Evolutionary conservation across 2,797 vertebrate species (phyloP).

Genomic region (Serranus cabrilla): DNA sequence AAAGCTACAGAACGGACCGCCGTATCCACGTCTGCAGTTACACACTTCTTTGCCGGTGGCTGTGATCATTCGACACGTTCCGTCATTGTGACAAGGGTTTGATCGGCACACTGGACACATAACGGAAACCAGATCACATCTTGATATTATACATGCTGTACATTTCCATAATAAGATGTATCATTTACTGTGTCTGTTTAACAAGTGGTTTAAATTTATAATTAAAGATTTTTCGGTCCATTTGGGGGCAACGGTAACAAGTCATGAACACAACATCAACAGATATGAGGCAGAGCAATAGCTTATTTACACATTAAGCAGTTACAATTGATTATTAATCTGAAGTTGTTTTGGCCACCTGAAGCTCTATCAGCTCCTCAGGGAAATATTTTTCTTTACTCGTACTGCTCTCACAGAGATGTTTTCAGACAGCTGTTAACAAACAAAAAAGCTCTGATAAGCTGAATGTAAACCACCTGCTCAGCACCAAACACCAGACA

Average conservation of each 20-base stretch:
- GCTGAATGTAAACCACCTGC: background rate
- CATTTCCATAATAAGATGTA: background rate
- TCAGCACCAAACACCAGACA: background rate
- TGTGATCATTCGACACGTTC: constrained; percentile 87
- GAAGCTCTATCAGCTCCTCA: background rate
- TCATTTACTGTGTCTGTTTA: background rate
- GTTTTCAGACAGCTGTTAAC: background rate
- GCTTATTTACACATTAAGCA: too few relatives aligned
- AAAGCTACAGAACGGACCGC: constrained; percentile 88
- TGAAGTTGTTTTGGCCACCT: too few relatives aligned
- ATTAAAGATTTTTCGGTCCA: background rate
- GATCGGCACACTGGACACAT: constrained; percentile 85
- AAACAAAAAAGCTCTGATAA: background rate
- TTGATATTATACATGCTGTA: background rate
- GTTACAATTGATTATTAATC: too few relatives aligned
- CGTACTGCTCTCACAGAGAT: too few relatives aligned
- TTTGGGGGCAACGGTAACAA: background rate
- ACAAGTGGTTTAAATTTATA: background rate
- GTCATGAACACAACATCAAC: background rate
- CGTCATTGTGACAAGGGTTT: constrained; percentile 90
- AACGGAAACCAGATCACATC: constrained; percentile 19
- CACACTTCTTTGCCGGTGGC: constrained; percentile 86
- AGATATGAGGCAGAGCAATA: background rate
- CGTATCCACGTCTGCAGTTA: constrained; percentile 83
- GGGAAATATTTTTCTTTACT: background rate